Conservation (phyloP, 2,113 vertebrate genomes). For the Sander lucioperca region DNA sequence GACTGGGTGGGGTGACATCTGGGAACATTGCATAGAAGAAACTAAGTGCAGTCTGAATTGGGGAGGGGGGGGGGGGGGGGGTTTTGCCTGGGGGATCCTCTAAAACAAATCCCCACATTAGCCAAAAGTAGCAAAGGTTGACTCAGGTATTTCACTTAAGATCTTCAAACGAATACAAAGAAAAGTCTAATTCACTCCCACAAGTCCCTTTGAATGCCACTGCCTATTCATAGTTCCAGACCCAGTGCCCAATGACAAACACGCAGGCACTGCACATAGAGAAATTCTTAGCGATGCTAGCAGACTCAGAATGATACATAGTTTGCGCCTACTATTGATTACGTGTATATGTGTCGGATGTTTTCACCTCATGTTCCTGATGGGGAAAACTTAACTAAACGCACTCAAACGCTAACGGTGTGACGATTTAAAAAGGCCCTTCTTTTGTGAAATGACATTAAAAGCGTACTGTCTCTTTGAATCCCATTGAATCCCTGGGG, state of each 20-base stretch:
- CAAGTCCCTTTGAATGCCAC: constrained; percentile 73
- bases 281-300: constrained; percentile 44
- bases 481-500: constrained; percentile 71
- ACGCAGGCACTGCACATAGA: constrained; percentile 14
- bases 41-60: constrained; percentile 17
- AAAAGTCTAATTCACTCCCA: constrained; percentile 52
- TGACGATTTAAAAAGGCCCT: constrained; percentile 74
- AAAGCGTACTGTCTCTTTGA: constrained; percentile 85
- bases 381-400: constrained; percentile 48
- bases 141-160: constrained; percentile 41
- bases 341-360: constrained; percentile 32
- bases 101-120: constrained; percentile 32
- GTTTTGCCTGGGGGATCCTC: constrained; percentile 21
- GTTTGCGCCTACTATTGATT: constrained; percentile 41
- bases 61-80: too few relatives aligned
- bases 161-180: constrained; percentile 39
- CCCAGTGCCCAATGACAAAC: constrained; percentile 39
- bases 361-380: constrained; percentile 37
- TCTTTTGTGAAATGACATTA: constrained; percentile 78
- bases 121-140: constrained; percentile 52
- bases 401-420: constrained; percentile 56
- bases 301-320: constrained; percentile 40
- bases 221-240: constrained; percentile 48
- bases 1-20: constrained; percentile 31
- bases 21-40: constrained; percentile 62